Evolutionary conservation across 2,888 invertebrate genomes (phyloP).

Genomic region (Deroplatys truncata): DNA sequence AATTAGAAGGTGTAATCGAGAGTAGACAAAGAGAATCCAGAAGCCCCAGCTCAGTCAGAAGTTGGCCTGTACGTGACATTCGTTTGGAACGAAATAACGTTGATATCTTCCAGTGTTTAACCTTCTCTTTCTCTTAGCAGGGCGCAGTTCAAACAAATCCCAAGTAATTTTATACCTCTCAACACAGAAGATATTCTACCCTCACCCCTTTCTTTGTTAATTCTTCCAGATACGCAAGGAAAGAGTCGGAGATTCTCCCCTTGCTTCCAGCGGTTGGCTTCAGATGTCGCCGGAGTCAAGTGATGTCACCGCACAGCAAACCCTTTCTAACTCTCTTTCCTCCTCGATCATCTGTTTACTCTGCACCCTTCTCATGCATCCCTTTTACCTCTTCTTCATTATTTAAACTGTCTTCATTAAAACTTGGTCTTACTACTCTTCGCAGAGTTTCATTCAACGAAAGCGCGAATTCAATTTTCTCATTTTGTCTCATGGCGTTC

Average conservation of each 20-base stretch:
- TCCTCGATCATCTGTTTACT: constrained; percentile 1
- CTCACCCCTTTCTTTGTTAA: neutral
- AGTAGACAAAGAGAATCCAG: neutral
- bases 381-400: constrained; percentile 22
- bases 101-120: neutral
- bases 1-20: neutral
- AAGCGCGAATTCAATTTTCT: constrained; percentile 29
- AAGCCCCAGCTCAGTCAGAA: neutral
- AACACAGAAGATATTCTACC: neutral
- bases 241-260: neutral
- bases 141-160: neutral
- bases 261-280: neutral
- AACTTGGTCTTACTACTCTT: constrained; percentile 26
- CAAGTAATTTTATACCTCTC: constrained; percentile 1
- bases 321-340: neutral
- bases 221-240: neutral
- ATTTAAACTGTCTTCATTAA: constrained; percentile 33
- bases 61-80: neutral
- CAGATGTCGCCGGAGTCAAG: constrained; percentile 16
- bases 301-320: constrained; percentile 5
- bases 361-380: neutral
- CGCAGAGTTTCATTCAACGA: constrained; percentile 23
- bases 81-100: neutral
- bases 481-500: constrained; percentile 27
- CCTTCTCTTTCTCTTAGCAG: neutral